Evolutionary conservation across 2,113 vertebrate species (phyloP).

Genomic region (Bubalus kerabau): DNA sequence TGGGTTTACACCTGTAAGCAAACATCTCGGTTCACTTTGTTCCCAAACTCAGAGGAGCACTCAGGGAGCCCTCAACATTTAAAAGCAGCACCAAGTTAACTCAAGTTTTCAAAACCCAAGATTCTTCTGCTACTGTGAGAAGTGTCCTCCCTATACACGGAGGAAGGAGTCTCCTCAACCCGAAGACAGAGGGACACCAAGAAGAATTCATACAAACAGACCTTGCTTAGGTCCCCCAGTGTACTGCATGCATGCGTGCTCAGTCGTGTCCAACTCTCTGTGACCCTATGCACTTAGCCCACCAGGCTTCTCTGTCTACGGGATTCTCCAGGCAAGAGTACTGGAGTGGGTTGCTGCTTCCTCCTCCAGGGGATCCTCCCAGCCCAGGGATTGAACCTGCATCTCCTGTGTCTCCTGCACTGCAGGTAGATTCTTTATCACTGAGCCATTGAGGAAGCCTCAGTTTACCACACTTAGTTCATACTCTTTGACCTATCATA

Average conservation of each 20-base stretch:
- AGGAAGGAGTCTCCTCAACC: not conserved
- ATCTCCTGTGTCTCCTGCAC: not conserved
- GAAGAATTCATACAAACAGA: not conserved
- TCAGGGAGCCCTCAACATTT: too few species aligned
- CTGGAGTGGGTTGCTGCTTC: not conserved
- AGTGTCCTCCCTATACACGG: not conserved
- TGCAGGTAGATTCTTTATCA: not conserved
- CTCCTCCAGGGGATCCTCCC: not conserved
- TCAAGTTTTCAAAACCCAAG: not conserved
- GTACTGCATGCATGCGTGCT: fast-evolving
- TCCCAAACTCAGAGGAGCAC: not conserved
- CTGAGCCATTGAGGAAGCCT: not conserved
- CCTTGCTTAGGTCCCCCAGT: not conserved
- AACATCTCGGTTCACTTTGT: not conserved
- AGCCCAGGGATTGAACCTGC: not conserved
- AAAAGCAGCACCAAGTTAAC: not conserved
- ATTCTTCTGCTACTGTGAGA: not conserved
- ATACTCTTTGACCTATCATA: not conserved
- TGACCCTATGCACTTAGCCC: not conserved
- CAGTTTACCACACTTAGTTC: not conserved
- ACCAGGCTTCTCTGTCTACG: not conserved
- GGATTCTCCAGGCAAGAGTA: not conserved
- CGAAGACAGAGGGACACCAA: not conserved
- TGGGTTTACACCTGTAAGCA: not conserved
- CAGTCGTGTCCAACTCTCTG: not conserved